Conservation (phyloP, 2,888 invertebrate genomes). For the Netelia inedita region DNA sequence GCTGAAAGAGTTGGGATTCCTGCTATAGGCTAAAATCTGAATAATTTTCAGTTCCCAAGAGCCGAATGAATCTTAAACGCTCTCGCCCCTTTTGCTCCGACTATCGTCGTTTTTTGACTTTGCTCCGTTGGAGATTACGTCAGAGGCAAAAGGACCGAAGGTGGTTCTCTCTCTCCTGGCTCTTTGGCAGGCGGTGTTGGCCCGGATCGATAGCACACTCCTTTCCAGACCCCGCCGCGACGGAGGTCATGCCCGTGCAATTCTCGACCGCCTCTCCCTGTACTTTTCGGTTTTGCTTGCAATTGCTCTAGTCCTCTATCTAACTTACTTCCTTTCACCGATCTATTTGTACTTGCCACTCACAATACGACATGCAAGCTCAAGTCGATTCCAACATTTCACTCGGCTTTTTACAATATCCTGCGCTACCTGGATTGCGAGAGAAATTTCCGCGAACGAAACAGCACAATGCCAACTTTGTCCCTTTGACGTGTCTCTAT, state of each 20-base stretch:
- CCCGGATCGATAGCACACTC: conserved; percentile 78
- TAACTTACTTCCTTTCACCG: not conserved
- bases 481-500: not conserved
- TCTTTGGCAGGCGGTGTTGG: conserved; percentile 74
- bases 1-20: not conserved
- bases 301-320: conserved; percentile 29
- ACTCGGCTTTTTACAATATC: not conserved
- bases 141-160: conserved; percentile 61
- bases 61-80: conserved; percentile 53
- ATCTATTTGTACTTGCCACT: not conserved
- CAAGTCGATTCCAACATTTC: conserved; percentile 25
- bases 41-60: conserved; percentile 50
- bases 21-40: conserved; percentile 39
- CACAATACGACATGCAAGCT: not conserved
- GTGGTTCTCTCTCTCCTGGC: conserved; percentile 46
- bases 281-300: conserved; percentile 35
- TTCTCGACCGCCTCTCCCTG: conserved; percentile 46
- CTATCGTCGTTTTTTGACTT: conserved; percentile 44
- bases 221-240: conserved; percentile 68
- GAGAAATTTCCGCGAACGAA: not conserved
- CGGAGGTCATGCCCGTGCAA: conserved; percentile 70
- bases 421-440: not conserved
- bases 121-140: conserved; percentile 60
- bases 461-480: not conserved
- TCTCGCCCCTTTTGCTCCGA: conserved; percentile 8